A percentile compares a stretch with the other conserved stretches of the same genome.
These are phyloP conservation scores for Pycnomerus fuliginosus DNA, from an alignment of 2,888 invertebrate species.

Conservation along the genomic window DNA sequence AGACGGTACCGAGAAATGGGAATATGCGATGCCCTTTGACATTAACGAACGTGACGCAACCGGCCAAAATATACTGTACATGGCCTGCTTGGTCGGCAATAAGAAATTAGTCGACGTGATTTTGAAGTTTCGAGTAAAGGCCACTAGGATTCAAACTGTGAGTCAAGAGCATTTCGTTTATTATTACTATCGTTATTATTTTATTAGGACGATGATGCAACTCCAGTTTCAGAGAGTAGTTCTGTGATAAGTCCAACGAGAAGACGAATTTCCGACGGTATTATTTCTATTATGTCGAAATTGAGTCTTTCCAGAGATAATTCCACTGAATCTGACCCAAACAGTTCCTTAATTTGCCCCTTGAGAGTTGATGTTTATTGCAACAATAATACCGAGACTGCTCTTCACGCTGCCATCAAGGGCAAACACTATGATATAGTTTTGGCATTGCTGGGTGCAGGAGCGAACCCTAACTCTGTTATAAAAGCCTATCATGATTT, in stretches of 20 bases:
- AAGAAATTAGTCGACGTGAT: constrained; percentile 74
- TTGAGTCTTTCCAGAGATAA: constrained; percentile 66
- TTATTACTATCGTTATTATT: constrained; percentile 5
- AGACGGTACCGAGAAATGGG: constrained; percentile 72
- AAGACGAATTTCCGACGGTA: constrained; percentile 80
- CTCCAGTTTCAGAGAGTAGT: constrained; percentile 42
- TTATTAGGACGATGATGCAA: constrained; percentile 51
- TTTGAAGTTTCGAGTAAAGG: constrained; percentile 69
- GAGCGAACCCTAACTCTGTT: constrained; percentile 79
- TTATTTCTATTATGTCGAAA: constrained; percentile 84
- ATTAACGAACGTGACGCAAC: constrained; percentile 88
- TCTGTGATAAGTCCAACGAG: constrained; percentile 59
- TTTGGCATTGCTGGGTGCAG: constrained; percentile 68
- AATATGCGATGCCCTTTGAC: constrained; percentile 88
- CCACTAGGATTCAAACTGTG: constrained; percentile 50
- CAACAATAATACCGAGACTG: constrained; percentile 76
- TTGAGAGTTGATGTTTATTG: constrained; percentile 73
- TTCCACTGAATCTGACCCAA: constrained; percentile 44
- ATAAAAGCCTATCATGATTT: constrained; percentile 57
- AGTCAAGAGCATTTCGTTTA: constrained; percentile 17
- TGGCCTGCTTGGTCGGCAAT: constrained; percentile 84
- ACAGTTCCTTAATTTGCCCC: constrained; percentile 61
- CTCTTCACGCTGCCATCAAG: constrained; percentile 79
- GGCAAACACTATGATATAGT: constrained; percentile 73
- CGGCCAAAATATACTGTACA: constrained; percentile 87